Evolutionary conservation across 2,888 invertebrate genomes (phyloP).

Genomic region (Strigamia maritima): DNA sequence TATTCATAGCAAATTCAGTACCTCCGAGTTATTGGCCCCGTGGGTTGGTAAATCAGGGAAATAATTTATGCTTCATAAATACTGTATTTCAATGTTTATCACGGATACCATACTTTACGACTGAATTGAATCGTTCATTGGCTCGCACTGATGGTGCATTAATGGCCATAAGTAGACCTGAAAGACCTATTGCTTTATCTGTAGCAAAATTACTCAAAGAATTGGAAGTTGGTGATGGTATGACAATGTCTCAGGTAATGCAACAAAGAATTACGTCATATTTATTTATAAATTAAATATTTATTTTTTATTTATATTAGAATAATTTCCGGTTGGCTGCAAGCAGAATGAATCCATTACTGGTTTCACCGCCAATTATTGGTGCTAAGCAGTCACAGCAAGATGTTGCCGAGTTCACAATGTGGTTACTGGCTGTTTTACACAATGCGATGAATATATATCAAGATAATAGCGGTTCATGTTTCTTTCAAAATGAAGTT

Average conservation of each 20-base stretch:
- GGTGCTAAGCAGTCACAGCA: conserved; percentile 1
- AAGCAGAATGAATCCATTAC: background rate
- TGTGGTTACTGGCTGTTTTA: conserved; percentile 31
- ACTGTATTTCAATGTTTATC: conserved; percentile 35
- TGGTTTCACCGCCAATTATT: conserved; percentile 6
- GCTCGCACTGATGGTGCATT: background rate
- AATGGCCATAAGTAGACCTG: background rate
- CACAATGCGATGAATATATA: conserved; percentile 33
- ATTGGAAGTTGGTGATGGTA: conserved; percentile 1
- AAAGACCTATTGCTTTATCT: background rate
- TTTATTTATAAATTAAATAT: background rate
- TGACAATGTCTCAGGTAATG: conserved; percentile 14
- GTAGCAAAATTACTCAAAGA: background rate
- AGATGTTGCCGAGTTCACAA: conserved; percentile 35
- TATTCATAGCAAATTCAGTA: background rate
- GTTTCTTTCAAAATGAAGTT: background rate
- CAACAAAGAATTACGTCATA: no score
- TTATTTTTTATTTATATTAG: background rate
- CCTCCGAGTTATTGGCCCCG: conserved; percentile 6
- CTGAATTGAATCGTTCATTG: conserved; percentile 15
- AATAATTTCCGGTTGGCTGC: conserved; percentile 30
- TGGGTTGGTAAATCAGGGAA: conserved; percentile 14
- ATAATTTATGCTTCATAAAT: conserved; percentile 35
- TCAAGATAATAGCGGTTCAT: background rate
- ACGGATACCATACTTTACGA: conserved; percentile 26